phyloP scores from a whole-genome alignment of 2,113 vertebrate species.

The Apodemus speciosus region DNA sequence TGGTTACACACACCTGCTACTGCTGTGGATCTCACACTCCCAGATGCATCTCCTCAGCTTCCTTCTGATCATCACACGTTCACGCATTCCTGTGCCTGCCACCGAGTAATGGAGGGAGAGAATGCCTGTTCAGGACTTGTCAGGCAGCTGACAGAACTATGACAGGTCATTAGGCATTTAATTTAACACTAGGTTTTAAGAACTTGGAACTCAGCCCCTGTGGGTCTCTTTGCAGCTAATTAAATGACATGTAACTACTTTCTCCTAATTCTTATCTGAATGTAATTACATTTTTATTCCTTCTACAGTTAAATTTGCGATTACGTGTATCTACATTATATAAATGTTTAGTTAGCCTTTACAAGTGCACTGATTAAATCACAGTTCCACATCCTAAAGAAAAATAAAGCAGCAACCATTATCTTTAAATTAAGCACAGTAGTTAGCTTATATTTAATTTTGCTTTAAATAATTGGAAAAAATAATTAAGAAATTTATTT shows the following conservation, averaged over 20 bases:
- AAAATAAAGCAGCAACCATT: not conserved
- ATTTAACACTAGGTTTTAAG: slow-evolving; percentile 58
- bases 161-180: slow-evolving; percentile 64
- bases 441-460: not conserved
- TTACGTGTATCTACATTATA: not conserved
- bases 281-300: not conserved
- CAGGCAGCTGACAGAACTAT: not conserved
- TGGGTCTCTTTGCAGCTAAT: slow-evolving; percentile 55
- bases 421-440: slow-evolving; percentile 3
- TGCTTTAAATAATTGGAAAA: slow-evolving; percentile 15
- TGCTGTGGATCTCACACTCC: slow-evolving; percentile 10
- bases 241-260: slow-evolving; percentile 40
- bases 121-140: slow-evolving; percentile 29
- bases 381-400: not conserved
- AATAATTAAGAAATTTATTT: not conserved
- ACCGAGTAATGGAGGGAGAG: not conserved
- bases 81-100: slow-evolving; percentile 11
- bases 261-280: not conserved
- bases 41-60: not conserved
- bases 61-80: not conserved
- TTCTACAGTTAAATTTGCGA: slow-evolving; percentile 11
- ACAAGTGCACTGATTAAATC: not conserved
- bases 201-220: slow-evolving; percentile 5
- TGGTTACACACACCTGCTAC: not conserved
- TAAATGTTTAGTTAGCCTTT: slow-evolving; percentile 6